Evolutionary conservation across 2,797 vertebrate genomes (phyloP).

Genomic region (Urocyon cinereoargenteus): DNA sequence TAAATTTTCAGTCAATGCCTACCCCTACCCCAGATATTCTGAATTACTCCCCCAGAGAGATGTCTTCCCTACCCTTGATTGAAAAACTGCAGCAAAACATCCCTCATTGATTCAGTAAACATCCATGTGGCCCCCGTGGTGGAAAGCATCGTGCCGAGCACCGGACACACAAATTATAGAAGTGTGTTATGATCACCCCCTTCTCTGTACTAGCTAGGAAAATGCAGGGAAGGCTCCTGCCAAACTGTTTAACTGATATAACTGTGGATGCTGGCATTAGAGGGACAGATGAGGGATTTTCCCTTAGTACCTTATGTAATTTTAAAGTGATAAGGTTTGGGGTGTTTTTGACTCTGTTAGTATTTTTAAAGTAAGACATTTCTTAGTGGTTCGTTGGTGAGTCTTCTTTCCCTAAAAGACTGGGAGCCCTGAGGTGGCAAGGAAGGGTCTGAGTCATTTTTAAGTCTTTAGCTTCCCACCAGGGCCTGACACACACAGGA

Average conservation of each 20-base stretch:
- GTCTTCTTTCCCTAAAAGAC: background rate
- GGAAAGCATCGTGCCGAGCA: background rate
- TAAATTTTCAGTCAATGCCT: conserved; percentile 52
- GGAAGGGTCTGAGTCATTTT: background rate
- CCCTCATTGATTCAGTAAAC: conserved; percentile 54
- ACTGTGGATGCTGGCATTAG: background rate
- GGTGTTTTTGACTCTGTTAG: background rate
- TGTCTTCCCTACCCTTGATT: conserved; percentile 29
- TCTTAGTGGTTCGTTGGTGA: background rate
- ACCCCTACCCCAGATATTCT: conserved; percentile 19
- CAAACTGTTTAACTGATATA: background rate
- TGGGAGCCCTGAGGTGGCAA: background rate
- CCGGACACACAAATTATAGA: background rate
- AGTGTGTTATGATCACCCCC: background rate
- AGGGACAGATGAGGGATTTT: background rate
- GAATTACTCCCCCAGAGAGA: conserved; percentile 51
- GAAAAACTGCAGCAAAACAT: conserved; percentile 55
- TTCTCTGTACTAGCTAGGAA: background rate
- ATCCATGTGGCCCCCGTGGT: background rate
- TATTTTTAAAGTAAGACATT: conserved; percentile 24
- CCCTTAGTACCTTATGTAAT: background rate
- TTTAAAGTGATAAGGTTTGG: background rate
- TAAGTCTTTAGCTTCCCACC: background rate
- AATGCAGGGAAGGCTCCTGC: background rate
- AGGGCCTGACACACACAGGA: background rate